These are phyloP conservation scores for Drosophila tristis DNA, from an alignment of 1,140 invertebrate species.

Conservation along the genomic window DNA sequence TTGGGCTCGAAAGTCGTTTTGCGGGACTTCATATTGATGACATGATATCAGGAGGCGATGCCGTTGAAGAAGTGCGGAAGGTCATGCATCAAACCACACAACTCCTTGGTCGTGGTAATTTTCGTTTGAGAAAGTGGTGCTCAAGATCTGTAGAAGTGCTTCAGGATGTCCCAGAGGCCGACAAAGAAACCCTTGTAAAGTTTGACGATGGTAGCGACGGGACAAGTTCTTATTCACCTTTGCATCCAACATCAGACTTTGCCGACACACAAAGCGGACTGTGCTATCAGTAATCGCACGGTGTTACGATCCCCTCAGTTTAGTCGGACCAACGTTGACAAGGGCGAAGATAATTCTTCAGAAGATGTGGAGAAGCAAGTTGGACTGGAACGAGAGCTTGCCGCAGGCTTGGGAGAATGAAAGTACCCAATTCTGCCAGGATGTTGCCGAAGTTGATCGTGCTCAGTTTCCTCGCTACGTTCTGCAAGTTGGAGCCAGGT, in stretches of 20 bases:
- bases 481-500: too few relatives aligned
- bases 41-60: too few relatives aligned
- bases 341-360: not conserved
- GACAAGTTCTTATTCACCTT: not conserved
- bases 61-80: too few relatives aligned
- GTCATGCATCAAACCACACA: too few relatives aligned
- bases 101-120: too few relatives aligned
- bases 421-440: too few relatives aligned
- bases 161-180: conserved; percentile 43
- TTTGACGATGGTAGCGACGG: conserved; percentile 21
- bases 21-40: conserved; percentile 56
- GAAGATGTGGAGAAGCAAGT: not conserved
- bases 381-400: not conserved
- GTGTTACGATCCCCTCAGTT: not conserved
- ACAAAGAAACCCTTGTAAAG: conserved; percentile 2
- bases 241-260: not conserved
- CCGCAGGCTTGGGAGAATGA: too few relatives aligned
- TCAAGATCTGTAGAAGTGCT: not conserved
- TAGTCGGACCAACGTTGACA: not conserved
- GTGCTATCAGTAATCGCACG: not conserved
- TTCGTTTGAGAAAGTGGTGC: too few relatives aligned
- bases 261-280: too few relatives aligned
- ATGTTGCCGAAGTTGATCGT: too few relatives aligned
- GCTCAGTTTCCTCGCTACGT: too few relatives aligned
- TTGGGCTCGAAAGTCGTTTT: conserved; percentile 13